A percentile compares a stretch with the other conserved stretches of the same genome.
Conservation (phyloP, 2,888 invertebrate species). For the Vannuccia rotundouncinata region DNA sequence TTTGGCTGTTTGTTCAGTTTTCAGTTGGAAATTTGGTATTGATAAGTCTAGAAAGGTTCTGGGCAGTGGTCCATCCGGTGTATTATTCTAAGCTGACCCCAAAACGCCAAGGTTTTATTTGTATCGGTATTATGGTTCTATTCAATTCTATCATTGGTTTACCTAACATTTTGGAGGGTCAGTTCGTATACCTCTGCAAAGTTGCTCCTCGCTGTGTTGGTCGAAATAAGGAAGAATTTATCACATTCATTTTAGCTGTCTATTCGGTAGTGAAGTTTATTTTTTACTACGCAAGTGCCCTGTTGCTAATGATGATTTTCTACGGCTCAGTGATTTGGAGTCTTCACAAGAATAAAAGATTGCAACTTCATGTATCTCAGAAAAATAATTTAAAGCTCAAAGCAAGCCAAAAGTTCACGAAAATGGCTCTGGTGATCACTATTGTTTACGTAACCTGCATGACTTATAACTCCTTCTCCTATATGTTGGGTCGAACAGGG, state of each 20-base stretch:
- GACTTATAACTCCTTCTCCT: constrained; percentile 31
- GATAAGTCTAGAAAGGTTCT: constrained; percentile 34
- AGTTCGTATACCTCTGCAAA: background rate
- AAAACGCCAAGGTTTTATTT: background rate
- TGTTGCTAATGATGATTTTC: constrained; percentile 5
- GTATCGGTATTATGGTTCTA: background rate
- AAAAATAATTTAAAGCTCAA: background rate
- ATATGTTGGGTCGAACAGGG: constrained; percentile 27
- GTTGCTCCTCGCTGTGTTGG: background rate
- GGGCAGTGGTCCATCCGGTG: constrained; percentile 32
- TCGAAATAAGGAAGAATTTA: background rate
- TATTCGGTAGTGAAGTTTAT: constrained; percentile 29
- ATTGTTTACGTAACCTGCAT: constrained; percentile 34
- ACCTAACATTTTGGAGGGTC: constrained; percentile 27
- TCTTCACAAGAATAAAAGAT: background rate
- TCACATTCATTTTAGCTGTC: background rate
- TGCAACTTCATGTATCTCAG: background rate
- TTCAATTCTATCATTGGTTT: constrained; percentile 17
- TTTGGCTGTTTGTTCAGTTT: constrained; percentile 32
- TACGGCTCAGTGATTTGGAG: background rate
- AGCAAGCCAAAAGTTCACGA: constrained; percentile 27
- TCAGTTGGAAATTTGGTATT: constrained; percentile 30
- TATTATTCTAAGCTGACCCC: background rate
- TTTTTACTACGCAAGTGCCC: background rate
- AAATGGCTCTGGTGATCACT: constrained; percentile 29